Evolutionary conservation across 2,113 vertebrate species (phyloP).

Genomic region (Taxidea taxus): DNA sequence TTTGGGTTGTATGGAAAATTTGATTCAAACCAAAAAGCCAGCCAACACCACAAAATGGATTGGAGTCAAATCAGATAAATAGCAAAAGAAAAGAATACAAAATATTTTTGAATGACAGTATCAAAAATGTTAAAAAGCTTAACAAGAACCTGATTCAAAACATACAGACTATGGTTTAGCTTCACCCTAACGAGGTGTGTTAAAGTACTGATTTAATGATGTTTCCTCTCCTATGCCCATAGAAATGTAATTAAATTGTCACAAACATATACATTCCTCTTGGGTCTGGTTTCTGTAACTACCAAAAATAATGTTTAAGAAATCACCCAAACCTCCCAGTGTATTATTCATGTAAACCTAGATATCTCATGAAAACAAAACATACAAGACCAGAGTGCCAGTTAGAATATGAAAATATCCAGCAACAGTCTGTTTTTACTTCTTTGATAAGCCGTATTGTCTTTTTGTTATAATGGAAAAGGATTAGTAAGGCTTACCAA

Average conservation of each 20-base stretch:
- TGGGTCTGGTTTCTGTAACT: conserved; percentile 53
- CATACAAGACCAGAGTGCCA: conserved; percentile 7
- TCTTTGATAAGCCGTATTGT: conserved; percentile 56
- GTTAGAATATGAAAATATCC: conserved; percentile 27
- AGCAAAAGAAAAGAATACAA: conserved; percentile 85
- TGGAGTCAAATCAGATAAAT: conserved; percentile 86
- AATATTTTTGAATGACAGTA: conserved; percentile 83
- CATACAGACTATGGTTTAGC: not conserved
- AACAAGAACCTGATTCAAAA: conserved; percentile 45
- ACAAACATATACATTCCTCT: conserved; percentile 52
- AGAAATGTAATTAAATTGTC: conserved; percentile 19
- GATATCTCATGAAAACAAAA: conserved; percentile 65
- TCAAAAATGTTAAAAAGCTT: conserved; percentile 78
- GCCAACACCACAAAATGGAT: conserved; percentile 85
- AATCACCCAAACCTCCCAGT: conserved; percentile 42
- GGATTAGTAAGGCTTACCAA: conserved; percentile 38
- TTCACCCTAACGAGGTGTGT: not conserved
- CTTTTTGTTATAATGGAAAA: conserved; percentile 47
- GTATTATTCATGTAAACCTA: conserved; percentile 53
- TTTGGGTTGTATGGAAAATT: conserved; percentile 83
- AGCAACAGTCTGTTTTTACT: conserved; percentile 22
- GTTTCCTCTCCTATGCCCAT: not conserved
- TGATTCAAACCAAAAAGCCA: conserved; percentile 79
- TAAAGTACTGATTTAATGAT: not conserved
- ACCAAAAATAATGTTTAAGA: conserved; percentile 61